Conservation (phyloP, 2,113 vertebrate species). For the Patagioenas fasciata region DNA sequence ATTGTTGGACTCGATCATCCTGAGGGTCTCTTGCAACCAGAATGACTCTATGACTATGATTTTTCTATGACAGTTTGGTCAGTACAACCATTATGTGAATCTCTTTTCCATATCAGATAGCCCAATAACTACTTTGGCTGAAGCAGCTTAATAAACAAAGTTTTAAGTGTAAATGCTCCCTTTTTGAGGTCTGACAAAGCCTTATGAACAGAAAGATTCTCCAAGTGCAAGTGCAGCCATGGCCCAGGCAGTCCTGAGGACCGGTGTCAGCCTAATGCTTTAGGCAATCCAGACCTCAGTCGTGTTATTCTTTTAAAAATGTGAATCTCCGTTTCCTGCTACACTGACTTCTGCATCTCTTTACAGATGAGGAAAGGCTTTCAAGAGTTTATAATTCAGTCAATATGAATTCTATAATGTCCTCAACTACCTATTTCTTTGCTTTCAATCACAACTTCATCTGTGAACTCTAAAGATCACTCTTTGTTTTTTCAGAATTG, state of each 20-base stretch:
- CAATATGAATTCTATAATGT: not conserved
- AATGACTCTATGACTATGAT: not conserved
- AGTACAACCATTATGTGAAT: not conserved
- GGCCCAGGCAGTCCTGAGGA: not conserved
- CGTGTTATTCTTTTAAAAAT: not conserved
- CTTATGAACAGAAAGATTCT: not conserved
- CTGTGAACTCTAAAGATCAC: not conserved
- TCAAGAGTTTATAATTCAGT: not conserved
- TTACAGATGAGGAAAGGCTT: not conserved
- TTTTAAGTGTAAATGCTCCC: not conserved
- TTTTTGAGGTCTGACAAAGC: not conserved
- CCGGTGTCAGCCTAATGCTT: not conserved
- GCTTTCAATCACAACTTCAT: not conserved
- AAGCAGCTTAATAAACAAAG: not conserved
- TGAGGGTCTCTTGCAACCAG: too few relatives aligned
- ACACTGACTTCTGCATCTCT: not conserved
- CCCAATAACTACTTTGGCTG: not conserved
- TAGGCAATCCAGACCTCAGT: not conserved
- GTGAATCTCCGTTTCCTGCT: not conserved
- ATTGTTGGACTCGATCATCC: too few relatives aligned
- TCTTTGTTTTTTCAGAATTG: not conserved
- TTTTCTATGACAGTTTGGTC: not conserved
- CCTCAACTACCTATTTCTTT: not conserved
- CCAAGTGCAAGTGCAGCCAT: not conserved
- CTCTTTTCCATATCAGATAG: not conserved